These are phyloP conservation scores for Holothuria scabra DNA, from an alignment of 53 echinoderm and acorn worm species.

Conservation along the genomic window DNA sequence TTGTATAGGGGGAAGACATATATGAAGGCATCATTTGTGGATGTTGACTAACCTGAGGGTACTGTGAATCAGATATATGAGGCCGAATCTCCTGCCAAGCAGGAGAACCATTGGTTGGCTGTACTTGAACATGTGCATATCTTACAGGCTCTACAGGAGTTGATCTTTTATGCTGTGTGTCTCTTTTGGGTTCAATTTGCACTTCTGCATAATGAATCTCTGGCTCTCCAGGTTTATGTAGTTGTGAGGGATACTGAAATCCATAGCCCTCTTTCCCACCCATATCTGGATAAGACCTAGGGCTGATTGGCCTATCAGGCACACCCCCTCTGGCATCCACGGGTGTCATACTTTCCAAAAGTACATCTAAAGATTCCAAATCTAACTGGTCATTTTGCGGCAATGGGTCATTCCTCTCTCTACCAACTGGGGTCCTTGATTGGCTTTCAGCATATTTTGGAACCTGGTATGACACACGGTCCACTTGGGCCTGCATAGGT, in stretches of 20 bases:
- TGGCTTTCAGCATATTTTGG: constrained; percentile 20
- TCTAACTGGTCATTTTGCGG: constrained; percentile 2
- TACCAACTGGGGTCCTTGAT: constrained; percentile 8
- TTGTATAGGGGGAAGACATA: neutral
- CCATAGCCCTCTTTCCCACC: constrained; percentile 26
- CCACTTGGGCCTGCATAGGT: constrained; percentile 62
- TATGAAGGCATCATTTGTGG: neutral
- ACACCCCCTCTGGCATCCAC: constrained; percentile 81
- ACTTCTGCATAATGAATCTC: constrained; percentile 41
- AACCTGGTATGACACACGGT: constrained; percentile 41
- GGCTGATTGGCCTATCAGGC: constrained; percentile 78
- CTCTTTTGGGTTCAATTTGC: constrained; percentile 36
- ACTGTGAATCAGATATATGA: neutral
- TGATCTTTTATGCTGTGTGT: neutral
- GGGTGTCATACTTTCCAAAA: constrained; percentile 46
- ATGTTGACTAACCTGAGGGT: neutral
- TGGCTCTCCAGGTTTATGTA: constrained; percentile 12
- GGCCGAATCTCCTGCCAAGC: neutral
- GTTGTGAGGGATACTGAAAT: constrained; percentile 17
- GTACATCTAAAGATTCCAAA: constrained; percentile 41
- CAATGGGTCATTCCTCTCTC: neutral
- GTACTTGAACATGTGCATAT: neutral
- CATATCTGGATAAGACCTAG: constrained; percentile 64
- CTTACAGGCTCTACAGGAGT: constrained; percentile 1
- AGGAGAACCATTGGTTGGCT: neutral